Conservation (phyloP, 2,113 vertebrate genomes). For the Mystacornis crossleyi region DNA sequence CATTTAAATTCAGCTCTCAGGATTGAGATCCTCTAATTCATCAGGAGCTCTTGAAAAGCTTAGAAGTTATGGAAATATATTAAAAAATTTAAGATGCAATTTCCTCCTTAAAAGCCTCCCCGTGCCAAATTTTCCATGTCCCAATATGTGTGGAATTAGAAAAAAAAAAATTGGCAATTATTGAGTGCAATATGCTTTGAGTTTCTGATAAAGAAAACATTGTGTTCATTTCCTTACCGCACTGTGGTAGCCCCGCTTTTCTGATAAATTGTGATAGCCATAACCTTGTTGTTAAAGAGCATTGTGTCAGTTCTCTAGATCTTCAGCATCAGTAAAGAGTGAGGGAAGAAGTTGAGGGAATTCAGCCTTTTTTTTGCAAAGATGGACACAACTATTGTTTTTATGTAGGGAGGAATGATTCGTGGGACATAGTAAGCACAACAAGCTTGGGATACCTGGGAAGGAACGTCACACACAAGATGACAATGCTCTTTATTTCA, state of each 20-base stretch:
- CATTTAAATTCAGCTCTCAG: slow-evolving; percentile 14
- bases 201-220: slow-evolving; percentile 1
- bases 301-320: neutral
- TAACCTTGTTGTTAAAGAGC: neutral
- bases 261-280: neutral
- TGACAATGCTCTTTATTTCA: neutral
- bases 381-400: neutral
- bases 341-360: neutral
- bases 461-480: neutral
- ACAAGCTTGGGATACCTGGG: neutral
- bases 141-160: neutral
- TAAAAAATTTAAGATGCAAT: slow-evolving; percentile 43
- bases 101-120: slow-evolving; percentile 35
- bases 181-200: neutral
- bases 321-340: neutral
- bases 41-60: slow-evolving; percentile 33
- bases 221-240: neutral
- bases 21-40: slow-evolving; percentile 28
- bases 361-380: neutral
- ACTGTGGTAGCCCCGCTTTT: neutral
- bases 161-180: slow-evolving; percentile 16
- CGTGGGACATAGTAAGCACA: rapidly evolving
- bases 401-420: neutral
- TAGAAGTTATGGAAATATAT: slow-evolving; percentile 24
- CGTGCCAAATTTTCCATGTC: slow-evolving; percentile 4